Base-by-base conservation (phyloP, 2,113 vertebrate species). In the Naja naja region DNA sequence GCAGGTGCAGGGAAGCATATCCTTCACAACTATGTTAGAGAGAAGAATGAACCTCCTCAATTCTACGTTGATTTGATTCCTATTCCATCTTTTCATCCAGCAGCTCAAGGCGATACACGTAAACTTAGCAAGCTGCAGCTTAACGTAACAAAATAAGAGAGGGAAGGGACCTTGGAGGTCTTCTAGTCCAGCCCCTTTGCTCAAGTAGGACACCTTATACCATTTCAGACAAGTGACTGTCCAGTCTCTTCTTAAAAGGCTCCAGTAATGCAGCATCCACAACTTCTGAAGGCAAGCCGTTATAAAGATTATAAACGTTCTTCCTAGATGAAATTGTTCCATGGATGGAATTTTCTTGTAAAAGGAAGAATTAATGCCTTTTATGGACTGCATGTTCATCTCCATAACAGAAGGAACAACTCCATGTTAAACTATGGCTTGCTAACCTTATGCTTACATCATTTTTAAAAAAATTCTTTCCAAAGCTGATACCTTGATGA, bases 11-110 rank as follows among this genome's bases (percentile, higher is more conserved):
- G 23, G 11, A 20, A 34, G 20, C 18, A 3, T 49, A n/a, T 91
- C 55, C 39, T 30, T 2, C 60, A 16, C n/a, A 47, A 74, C 88
- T 91, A 95, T 3, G 88, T 94, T 93, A 34, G 52, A 95, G 93
- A 89, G 4, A 47, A 52, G 14, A 52, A 16, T 18, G 47, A 16
- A 30, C 27, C 22, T 14, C 85, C 27, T 52, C 23, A 87, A 9
- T 47, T 52, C 86, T 87, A 14, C 30, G 27, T 49, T n/a, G 30
- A 27, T 16, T 53, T 52, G 27, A 53, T 49, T 87, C 6, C 20
- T 81, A 43, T 30, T 30, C 25, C 86, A 18, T 30, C 47, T 49
- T 27, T 30, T 87, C 43, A 87, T 27, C 14, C 25, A 49, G 23
- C 25, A 30, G 43, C 86, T 18, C 47, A 87, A 52, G 25, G 47